These are phyloP conservation scores for Ellobium chinense DNA, from an alignment of 2,888 invertebrate species.

Conservation along the genomic window DNA sequence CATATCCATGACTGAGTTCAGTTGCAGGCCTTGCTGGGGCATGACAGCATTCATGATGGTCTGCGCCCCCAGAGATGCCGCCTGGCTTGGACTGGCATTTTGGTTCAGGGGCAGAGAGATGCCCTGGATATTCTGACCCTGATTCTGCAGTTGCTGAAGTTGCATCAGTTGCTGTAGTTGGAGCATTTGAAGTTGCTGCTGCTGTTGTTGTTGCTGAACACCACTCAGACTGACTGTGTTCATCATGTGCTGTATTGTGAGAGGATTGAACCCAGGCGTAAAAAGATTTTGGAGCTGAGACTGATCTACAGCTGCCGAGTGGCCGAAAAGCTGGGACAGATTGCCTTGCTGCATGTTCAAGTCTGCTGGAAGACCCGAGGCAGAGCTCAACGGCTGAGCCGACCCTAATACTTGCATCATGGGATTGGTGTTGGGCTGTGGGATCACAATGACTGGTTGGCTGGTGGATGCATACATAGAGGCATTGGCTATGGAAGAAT, in stretches of 20 bases:
- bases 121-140: constrained; percentile 37
- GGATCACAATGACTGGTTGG: constrained; percentile 45
- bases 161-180: constrained; percentile 62
- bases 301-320: constrained; percentile 6
- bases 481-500: constrained; percentile 1
- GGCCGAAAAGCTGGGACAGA: constrained; percentile 5
- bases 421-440: constrained; percentile 33
- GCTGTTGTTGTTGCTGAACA: constrained; percentile 26
- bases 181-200: constrained; percentile 37
- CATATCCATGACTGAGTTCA: constrained; percentile 27
- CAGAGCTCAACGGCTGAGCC: constrained; percentile 15
- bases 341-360: constrained; percentile 2
- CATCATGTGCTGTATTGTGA: constrained; percentile 37
- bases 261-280: constrained; percentile 24
- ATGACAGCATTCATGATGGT: constrained; percentile 39
- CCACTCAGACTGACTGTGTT: constrained; percentile 23
- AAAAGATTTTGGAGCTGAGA: constrained; percentile 36
- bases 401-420: constrained; percentile 42
- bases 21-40: constrained; percentile 23
- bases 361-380: constrained; percentile 9
- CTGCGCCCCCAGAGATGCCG: constrained; percentile 3
- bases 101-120: constrained; percentile 31
- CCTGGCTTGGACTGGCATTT: constrained; percentile 9
- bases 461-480: constrained; percentile 36
- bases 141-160: constrained; percentile 66